Conservation (phyloP, 1,140 invertebrate species). For the Drosophila nigromelanica region DNA sequence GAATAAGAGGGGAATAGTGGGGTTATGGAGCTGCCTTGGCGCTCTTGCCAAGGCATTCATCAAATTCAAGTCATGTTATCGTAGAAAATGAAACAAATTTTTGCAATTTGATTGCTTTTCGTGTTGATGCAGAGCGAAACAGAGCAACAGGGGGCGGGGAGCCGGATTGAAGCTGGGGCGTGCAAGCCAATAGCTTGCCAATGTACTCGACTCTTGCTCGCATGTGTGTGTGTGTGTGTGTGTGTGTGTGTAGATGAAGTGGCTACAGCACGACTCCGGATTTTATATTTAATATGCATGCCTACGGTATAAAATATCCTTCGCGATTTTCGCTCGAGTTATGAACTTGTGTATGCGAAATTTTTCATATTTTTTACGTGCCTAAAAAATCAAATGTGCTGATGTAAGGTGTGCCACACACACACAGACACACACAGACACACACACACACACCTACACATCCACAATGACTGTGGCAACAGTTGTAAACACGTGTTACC, state of each 20-base stretch:
- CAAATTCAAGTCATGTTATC: slow-evolving; percentile 82
- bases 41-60: slow-evolving; percentile 76
- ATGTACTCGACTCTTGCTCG: slow-evolving; percentile 16
- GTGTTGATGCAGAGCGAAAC: slow-evolving; percentile 64
- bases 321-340: slow-evolving; percentile 52
- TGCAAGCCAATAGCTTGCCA: slow-evolving; percentile 39
- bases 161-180: neutral
- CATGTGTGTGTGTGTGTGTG: slow-evolving; percentile 2
- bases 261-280: slow-evolving; percentile 27
- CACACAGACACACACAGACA: neutral
- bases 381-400: slow-evolving; percentile 51
- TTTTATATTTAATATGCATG: slow-evolving; percentile 75
- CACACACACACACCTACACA: slow-evolving; percentile 1
- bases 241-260: slow-evolving; percentile 34
- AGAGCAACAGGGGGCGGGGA: neutral
- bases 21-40: slow-evolving; percentile 11
- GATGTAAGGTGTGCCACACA: slow-evolving; percentile 13
- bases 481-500: slow-evolving; percentile 49
- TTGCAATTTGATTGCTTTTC: slow-evolving; percentile 82
- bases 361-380: slow-evolving; percentile 79
- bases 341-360: slow-evolving; percentile 71
- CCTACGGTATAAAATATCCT: slow-evolving; percentile 42
- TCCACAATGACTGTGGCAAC: slow-evolving; percentile 21
- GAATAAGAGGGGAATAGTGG: neutral
- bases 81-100: slow-evolving; percentile 82